Conservation (phyloP, 2,888 invertebrate species). For the Drosophila kanekoi region DNA sequence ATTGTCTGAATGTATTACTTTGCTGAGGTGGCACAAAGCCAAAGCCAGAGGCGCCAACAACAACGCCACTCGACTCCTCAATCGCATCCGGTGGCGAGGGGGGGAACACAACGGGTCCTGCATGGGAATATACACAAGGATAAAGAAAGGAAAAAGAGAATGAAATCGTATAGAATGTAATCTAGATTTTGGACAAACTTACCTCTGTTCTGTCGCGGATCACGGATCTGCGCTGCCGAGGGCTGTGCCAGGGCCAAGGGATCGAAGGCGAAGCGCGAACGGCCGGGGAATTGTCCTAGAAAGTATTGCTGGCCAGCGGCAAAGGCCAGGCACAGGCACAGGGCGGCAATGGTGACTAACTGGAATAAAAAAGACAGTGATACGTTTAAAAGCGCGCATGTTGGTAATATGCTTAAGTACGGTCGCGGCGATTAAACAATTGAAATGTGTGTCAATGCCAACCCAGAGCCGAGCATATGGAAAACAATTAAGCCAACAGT, state of each 20-base stretch:
- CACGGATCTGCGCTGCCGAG: slow-evolving; percentile 72
- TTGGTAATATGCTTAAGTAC: slow-evolving; percentile 33
- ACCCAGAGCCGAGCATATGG: slow-evolving; percentile 18
- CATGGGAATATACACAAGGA: slow-evolving; percentile 14
- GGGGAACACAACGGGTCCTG: slow-evolving; percentile 93
- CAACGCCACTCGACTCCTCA: slow-evolving; percentile 91
- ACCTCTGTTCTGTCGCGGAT: slow-evolving; percentile 85
- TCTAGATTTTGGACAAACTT: slow-evolving; percentile 16
- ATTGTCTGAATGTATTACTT: slow-evolving; percentile 74
- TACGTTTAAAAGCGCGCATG: slow-evolving; percentile 21
- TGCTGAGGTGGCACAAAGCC: slow-evolving; percentile 92
- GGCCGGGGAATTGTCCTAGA: slow-evolving; percentile 74
- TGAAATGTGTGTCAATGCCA: slow-evolving; percentile 80
- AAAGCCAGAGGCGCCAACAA: slow-evolving; percentile 93
- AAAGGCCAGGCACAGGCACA: slow-evolving; percentile 82
- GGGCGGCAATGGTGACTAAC: slow-evolving; percentile 81
- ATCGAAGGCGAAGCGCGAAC: slow-evolving; percentile 74
- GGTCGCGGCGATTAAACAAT: slow-evolving; percentile 72
- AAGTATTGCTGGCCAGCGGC: slow-evolving; percentile 83
- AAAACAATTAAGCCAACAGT: slow-evolving; percentile 69
- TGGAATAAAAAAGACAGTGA: slow-evolving; percentile 50
- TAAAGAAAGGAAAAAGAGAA: neutral
- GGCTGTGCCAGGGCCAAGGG: slow-evolving; percentile 73
- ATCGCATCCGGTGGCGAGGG: slow-evolving; percentile 89
- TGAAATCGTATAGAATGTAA: neutral